Base-by-base conservation (phyloP, 2,797 vertebrate species). In the Cyclopterus lumpus region DNA sequence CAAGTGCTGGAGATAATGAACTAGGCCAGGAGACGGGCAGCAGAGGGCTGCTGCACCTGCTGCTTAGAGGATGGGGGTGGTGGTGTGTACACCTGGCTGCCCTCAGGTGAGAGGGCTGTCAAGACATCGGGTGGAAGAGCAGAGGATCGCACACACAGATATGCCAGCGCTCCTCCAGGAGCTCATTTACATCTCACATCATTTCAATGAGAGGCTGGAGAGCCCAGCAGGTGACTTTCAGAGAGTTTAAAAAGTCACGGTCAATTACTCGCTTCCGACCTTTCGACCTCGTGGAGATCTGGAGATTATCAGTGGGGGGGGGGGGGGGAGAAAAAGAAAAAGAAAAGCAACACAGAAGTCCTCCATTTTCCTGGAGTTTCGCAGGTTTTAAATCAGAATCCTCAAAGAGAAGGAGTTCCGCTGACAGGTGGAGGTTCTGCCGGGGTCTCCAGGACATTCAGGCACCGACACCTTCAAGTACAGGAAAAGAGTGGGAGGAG, bases 1-100 rank as follows among this genome's bases (percentile, higher is more conserved):
- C 71, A 82, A 87, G 84, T 82, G 79, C 59, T 66, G 65, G 68
- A 81, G 71, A 85, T 88, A 88, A 91, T 87, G 89, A n/a, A 85
- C 77, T 75, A 66, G 0, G 69, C 62, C 58, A 66, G 69, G 55
- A 90, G 59, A 36, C n/a, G 24, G n/a, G 77, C 59, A 49, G 57
- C 70, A 57, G 38, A 49, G 55, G 61, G 60, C 8, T 48, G 73
- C 57, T n/a, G n/a, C n/a, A n/a, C n/a, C n/a, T n/a, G n/a, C n/a
- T n/a, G n/a, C n/a, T n/a, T n/a, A n/a, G n/a, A n/a, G n/a, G n/a
- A n/a, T n/a, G n/a, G n/a, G n/a, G n/a, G n/a, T n/a, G n/a, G n/a
- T n/a, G n/a, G 58, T 77, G 69, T 65, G 57, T 51, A n/a, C 48
- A 81, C 69, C 79, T 85, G 73, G 40, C 80, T 67, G 66, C 34